Percentiles rank a stretch among this genome's conserved stretches.
These are phyloP conservation scores for Ageneiosus marmoratus DNA, from an alignment of 2,113 vertebrate species.

Conservation along the genomic window DNA sequence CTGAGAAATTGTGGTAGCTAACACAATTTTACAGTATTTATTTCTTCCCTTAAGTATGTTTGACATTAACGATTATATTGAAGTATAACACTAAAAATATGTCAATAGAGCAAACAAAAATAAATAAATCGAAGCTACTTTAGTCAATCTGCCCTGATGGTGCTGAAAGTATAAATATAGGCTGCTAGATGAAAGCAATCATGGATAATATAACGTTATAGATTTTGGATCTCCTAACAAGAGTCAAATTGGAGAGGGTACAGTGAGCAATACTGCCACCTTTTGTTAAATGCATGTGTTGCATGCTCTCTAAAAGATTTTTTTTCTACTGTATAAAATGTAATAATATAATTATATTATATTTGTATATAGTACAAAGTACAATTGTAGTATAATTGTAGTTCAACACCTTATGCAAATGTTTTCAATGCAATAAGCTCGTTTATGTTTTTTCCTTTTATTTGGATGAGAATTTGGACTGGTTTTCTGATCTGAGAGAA, in stretches of 20 bases:
- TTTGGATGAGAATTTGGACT: not conserved
- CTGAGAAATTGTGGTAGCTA: not conserved
- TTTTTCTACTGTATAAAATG: too few species aligned
- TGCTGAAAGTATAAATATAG: slow-evolving; percentile 68
- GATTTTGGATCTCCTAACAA: slow-evolving; percentile 37
- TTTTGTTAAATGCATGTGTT: slow-evolving; percentile 55
- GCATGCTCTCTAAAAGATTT: not conserved
- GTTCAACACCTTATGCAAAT: not conserved
- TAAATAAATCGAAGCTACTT: not conserved
- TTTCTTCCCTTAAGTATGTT: not conserved
- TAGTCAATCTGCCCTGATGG: slow-evolving; percentile 7
- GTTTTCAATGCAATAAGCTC: not conserved
- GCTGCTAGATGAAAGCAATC: slow-evolving; percentile 59
- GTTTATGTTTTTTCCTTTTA: not conserved
- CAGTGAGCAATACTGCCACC: slow-evolving; percentile 68
- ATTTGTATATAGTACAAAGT: too few species aligned
- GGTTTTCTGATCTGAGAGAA: not conserved
- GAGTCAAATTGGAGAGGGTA: slow-evolving; percentile 46
- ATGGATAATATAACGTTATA: slow-evolving; percentile 47
- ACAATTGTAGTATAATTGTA: too few species aligned
- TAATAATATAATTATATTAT: too few species aligned
- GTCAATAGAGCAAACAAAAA: not conserved
- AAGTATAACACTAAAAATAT: slow-evolving; percentile 6
- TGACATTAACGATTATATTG: not conserved
- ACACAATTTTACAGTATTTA: not conserved